phyloP scores from a whole-genome alignment of 2,113 vertebrate species.

The Sula dactylatra region DNA sequence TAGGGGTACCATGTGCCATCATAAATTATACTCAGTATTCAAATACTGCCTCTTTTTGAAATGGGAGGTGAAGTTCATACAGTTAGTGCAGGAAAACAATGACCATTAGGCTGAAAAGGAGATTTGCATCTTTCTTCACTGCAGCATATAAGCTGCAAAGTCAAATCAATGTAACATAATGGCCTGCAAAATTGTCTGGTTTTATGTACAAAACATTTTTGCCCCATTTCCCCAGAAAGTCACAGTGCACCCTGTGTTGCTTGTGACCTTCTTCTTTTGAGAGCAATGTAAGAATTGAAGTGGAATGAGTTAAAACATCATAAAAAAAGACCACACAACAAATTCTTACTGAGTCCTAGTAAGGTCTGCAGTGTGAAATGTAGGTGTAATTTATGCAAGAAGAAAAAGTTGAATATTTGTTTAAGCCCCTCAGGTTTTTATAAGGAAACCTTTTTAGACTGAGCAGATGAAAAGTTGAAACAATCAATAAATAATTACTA shows the following conservation, averaged over 20 bases:
- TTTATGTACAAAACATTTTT: neutral
- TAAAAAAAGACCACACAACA: neutral
- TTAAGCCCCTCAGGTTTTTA: neutral
- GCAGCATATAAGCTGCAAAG: neutral
- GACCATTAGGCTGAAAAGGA: neutral
- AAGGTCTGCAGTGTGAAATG: neutral
- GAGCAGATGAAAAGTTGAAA: neutral
- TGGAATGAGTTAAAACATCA: neutral
- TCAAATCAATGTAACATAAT: neutral
- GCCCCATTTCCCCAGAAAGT: neutral
- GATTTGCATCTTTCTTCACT: neutral
- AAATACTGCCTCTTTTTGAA: neutral
- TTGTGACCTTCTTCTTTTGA: neutral
- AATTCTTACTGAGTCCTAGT: neutral
- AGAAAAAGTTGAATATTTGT: neutral
- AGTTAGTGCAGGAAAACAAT: neutral
- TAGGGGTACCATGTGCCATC: neutral
- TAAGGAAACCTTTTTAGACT: neutral
- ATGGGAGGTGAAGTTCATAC: neutral
- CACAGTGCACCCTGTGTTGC: neutral
- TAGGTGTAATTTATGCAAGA: neutral
- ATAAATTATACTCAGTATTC: neutral
- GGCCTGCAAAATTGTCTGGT: neutral
- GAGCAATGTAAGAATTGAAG: neutral
- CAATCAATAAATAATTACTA: slow-evolving; percentile 18